A percentile compares a stretch with the other conserved stretches of the same genome.
Evolutionary conservation across 2,797 vertebrate genomes (phyloP).

Genomic region (Gymnoscopelus braueri): DNA sequence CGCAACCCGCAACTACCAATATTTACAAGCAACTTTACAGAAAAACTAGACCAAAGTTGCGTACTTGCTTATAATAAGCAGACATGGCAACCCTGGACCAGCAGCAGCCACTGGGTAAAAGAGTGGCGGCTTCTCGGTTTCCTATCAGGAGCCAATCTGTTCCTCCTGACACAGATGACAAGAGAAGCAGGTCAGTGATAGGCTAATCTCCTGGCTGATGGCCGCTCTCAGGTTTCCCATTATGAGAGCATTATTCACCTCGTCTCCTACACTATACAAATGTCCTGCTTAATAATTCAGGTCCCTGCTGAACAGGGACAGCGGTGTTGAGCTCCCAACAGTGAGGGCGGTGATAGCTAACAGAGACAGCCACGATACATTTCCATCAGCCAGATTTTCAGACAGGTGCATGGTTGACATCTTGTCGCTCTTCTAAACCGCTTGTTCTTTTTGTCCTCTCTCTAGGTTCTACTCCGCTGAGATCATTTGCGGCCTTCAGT

Average conservation of each 20-base stretch:
- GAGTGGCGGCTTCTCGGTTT: constrained; percentile 23
- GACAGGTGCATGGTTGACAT: constrained; percentile 23
- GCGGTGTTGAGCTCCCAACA: constrained; percentile 34
- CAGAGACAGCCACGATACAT: constrained; percentile 8
- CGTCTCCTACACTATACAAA: constrained; percentile 69
- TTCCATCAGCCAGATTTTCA: constrained; percentile 24
- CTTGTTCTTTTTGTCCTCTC: constrained; percentile 33
- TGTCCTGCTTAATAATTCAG: constrained; percentile 76
- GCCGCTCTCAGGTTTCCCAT: constrained; percentile 65
- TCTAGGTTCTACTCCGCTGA: constrained; percentile 96
- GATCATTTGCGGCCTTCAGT: constrained; percentile 95
- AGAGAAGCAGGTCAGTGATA: constrained; percentile 58
- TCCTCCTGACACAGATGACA: constrained; percentile 49
- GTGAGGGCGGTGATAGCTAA: constrained; percentile 13
- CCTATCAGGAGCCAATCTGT: constrained; percentile 35
- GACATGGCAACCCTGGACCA: not conserved
- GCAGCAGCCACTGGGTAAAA: constrained; percentile 15
- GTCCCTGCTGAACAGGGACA: constrained; percentile 46
- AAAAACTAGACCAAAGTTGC: too few relatives aligned
- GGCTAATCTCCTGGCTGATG: constrained; percentile 56
- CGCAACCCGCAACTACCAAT: too few relatives aligned
- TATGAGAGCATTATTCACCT: constrained; percentile 68
- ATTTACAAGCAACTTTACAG: too few relatives aligned
- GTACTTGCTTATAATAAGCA: too few relatives aligned
- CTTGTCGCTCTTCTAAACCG: constrained; percentile 6